phyloP scores from a whole-genome alignment of 2,888 invertebrate genomes.

The Seira ritae region DNA sequence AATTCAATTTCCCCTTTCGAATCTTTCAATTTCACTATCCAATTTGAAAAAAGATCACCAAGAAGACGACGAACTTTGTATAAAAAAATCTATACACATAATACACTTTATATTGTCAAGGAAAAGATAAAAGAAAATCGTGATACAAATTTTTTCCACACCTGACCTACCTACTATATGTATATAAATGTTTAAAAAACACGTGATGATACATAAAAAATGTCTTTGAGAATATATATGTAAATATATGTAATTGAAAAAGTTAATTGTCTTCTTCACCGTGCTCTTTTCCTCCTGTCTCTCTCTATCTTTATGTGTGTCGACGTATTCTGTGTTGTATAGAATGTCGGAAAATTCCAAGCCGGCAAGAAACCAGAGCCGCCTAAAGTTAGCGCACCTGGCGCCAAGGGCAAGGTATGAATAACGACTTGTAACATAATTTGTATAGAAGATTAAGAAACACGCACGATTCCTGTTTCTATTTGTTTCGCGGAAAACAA shows the following conservation, averaged over 20 bases:
- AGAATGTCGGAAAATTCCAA: constrained; percentile 66
- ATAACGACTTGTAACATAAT: neutral
- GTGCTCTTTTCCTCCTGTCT: constrained; percentile 28
- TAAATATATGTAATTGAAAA: constrained; percentile 15
- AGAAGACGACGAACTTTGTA: neutral
- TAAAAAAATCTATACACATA: constrained; percentile 15
- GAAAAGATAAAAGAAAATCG: neutral
- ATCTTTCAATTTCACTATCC: neutral
- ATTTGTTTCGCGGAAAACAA: no score
- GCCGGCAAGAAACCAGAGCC: constrained; percentile 71
- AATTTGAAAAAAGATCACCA: neutral
- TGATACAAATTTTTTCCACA: neutral
- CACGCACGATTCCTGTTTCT: no score
- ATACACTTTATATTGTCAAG: constrained; percentile 13
- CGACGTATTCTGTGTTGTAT: constrained; percentile 26
- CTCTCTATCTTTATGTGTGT: constrained; percentile 34
- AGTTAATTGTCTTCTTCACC: neutral
- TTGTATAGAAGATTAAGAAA: neutral
- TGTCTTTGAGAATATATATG: no score
- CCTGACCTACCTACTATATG: neutral
- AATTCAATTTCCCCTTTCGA: constrained; percentile 38
- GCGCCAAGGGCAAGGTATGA: constrained; percentile 64
- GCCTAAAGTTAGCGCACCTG: constrained; percentile 71
- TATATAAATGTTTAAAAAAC: neutral
- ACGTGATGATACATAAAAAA: no score